Evolutionary conservation across 2,797 vertebrate genomes (phyloP).

Genomic region (Sebastes iracundus): DNA sequence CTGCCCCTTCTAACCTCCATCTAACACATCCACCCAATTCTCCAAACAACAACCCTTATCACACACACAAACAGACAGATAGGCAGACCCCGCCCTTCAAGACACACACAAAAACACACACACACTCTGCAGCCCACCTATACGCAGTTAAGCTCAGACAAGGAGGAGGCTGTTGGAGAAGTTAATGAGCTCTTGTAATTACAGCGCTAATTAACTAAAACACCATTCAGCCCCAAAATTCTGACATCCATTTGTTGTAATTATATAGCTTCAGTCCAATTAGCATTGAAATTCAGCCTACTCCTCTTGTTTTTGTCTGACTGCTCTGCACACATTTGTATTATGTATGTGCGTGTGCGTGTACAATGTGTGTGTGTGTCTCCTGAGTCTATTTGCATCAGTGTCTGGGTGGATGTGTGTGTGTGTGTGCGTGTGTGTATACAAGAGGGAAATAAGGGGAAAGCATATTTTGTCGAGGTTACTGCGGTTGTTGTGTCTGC

Average conservation of each 20-base stretch:
- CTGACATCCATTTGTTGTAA: constrained; percentile 91
- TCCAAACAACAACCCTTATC: constrained; percentile 40
- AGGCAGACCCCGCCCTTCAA: constrained; percentile 40
- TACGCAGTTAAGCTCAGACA: constrained; percentile 78
- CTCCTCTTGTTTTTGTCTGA: constrained; percentile 80
- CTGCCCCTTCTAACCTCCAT: constrained; percentile 61
- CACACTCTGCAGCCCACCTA: constrained; percentile 74
- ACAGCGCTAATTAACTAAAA: constrained; percentile 91
- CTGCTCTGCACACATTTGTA: constrained; percentile 37
- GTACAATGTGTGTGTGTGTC: not conserved
- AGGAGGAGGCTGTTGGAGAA: constrained; percentile 81
- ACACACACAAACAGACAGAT: constrained; percentile 37
- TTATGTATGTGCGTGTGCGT: constrained; percentile 4
- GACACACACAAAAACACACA: constrained; percentile 46
- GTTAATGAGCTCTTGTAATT: constrained; percentile 90
- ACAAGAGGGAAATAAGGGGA: constrained; percentile 13
- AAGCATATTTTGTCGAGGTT: constrained; percentile 24
- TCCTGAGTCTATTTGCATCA: constrained; percentile 27
- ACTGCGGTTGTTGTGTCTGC: constrained; percentile 15
- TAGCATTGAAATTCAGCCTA: constrained; percentile 86
- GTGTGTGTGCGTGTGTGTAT: not conserved
- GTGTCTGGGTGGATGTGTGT: not conserved
- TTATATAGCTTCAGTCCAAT: constrained; percentile 87
- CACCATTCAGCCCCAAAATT: constrained; percentile 90
- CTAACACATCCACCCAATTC: constrained; percentile 43